Evolutionary conservation across 2,113 vertebrate species (phyloP), one percentile per base, ranked within the genome.

Genomic region (Gadus chalcogrammus): DNA sequence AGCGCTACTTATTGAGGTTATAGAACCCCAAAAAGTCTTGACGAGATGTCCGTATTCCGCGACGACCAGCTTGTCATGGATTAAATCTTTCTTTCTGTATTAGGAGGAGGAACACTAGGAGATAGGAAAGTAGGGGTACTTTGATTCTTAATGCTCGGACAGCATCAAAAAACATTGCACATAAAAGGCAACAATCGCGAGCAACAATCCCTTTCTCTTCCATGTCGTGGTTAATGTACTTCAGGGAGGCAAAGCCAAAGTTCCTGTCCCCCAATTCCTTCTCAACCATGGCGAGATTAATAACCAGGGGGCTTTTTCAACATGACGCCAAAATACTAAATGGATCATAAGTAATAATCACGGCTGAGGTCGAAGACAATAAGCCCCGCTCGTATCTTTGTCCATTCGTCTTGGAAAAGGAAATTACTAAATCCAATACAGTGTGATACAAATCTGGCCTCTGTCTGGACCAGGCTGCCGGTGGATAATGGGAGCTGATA

Each of bases 401-500:
- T 82, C 84, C 85, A 87, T 89, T 91, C 63, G 74, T 89, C 90
- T 91, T 83, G 77, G 75, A 58, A 83, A 81, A 89, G 90, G 90
- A 92, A 90, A 91, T 91, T 86, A 91, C 86, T 89, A 82, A 88
- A 88, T 90, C 85, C 88, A 88, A 89, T 91, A 85, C 82, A 76
- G 80, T 85, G 65, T 18, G 90, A 91, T 90, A 89, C 76, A 75
- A 84, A 91, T 91, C 90, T 77, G 83, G 69, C 61, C 77, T 65
- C 77, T 65, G 87, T 82, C 79, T 79, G 77, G 75, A 74, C 82
- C 76, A 64, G 75, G 74, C 76, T 79, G 81, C 73, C 67, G 78
- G 60, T 58, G 84, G 89, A 82, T 88, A 82, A 88, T 83, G 85
- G 71, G 18, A 71, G 81, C 85, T 69, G 88, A 92, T 92, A 90